Conservation (phyloP, 2,113 vertebrate species). For the Notothenia rossii region DNA sequence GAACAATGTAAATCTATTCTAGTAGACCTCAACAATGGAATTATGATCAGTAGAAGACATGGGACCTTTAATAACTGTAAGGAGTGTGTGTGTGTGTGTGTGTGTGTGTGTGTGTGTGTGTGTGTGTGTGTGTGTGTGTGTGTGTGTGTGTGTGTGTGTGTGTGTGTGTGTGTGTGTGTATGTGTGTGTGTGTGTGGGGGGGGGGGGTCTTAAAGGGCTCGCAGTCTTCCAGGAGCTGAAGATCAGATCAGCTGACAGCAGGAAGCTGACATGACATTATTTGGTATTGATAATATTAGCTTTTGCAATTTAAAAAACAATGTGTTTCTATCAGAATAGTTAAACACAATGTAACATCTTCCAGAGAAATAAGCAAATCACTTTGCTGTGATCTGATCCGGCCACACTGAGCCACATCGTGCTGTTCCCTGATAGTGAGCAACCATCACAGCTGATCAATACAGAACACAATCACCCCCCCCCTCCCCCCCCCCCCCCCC, state of each 20-base stretch:
- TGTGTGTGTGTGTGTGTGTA: too few relatives aligned
- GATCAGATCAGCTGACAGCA: slow-evolving; percentile 31
- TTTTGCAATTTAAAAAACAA: slow-evolving; percentile 24
- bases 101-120: too few relatives aligned
- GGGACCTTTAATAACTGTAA: neutral
- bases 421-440: slow-evolving; percentile 12
- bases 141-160: too few relatives aligned
- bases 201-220: slow-evolving; percentile 8
- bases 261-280: slow-evolving; percentile 16
- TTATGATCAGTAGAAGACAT: too few relatives aligned
- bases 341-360: slow-evolving; percentile 21
- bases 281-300: slow-evolving; percentile 35
- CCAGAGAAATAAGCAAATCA: slow-evolving; percentile 10
- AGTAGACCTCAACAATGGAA: too few relatives aligned
- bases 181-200: too few relatives aligned
- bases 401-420: neutral
- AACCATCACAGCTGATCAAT: slow-evolving; percentile 16
- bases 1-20: too few relatives aligned
- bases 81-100: too few relatives aligned
- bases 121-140: too few relatives aligned
- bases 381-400: neutral
- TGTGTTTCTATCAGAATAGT: slow-evolving; percentile 13
- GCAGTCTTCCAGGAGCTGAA: slow-evolving; percentile 11
- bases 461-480: neutral
- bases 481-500: too few relatives aligned